Percentiles rank a stretch among this genome's conserved stretches.
phyloP scores from a whole-genome alignment of 2,888 invertebrate genomes.

The Cosmorhoe ocellata region DNA sequence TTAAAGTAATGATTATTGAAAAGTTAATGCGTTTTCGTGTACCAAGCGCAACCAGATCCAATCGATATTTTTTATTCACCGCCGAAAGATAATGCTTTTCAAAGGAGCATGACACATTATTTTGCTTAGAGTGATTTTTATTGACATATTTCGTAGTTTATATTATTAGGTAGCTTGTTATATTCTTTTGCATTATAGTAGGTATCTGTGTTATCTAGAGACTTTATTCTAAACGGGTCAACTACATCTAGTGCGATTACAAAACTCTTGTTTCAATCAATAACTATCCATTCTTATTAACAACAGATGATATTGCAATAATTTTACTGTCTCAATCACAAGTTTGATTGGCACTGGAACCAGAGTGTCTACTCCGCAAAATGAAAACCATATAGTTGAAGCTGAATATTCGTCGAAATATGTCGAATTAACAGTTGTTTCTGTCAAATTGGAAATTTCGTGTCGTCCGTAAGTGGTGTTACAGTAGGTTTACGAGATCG shows the following conservation, averaged over 20 bases:
- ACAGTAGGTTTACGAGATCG: too few species aligned
- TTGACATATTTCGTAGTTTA: conserved; percentile 21
- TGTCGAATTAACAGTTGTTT: too few species aligned
- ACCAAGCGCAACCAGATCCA: conserved; percentile 27
- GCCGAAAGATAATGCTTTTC: conserved; percentile 20
- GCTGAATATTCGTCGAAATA: too few species aligned
- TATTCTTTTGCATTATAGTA: conserved; percentile 1
- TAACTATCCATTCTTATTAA: too few species aligned
- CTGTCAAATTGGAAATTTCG: too few species aligned
- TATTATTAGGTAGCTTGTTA: conserved; percentile 9
- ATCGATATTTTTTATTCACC: conserved; percentile 17
- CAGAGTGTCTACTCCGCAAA: too few species aligned
- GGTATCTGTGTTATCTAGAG: conserved; percentile 4
- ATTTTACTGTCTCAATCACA: too few species aligned
- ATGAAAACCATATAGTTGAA: too few species aligned
- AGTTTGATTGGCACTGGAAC: too few species aligned
- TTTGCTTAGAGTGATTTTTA: conserved; percentile 30
- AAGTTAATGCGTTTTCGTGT: conserved; percentile 27
- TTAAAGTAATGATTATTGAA: background rate
- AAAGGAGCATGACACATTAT: conserved; percentile 27
- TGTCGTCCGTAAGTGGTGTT: too few species aligned
- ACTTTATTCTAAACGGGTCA: conserved; percentile 5
- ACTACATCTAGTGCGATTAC: too few species aligned
- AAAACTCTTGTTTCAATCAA: too few species aligned
- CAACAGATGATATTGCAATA: background rate